phyloP scores from a whole-genome alignment of 1,140 invertebrate species.

The Asobara japonica region DNA sequence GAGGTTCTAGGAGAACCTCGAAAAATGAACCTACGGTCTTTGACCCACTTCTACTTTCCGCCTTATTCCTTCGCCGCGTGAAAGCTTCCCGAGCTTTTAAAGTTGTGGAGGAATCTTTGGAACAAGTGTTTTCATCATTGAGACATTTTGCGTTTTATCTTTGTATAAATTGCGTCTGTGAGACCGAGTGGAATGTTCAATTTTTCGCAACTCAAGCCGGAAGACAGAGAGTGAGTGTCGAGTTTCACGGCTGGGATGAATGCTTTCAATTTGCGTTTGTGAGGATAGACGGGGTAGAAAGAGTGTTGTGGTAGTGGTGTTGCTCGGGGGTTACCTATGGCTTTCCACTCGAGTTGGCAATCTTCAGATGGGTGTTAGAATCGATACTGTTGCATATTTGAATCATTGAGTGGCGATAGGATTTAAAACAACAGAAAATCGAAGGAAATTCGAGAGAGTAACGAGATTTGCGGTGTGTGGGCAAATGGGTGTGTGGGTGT shows the following conservation, averaged over 20 bases:
- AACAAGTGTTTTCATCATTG: slow-evolving; percentile 9
- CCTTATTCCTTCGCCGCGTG: too few relatives aligned
- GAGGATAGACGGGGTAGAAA: neutral
- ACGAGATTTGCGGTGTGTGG: too few relatives aligned
- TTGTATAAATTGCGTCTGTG: neutral
- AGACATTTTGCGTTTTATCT: neutral
- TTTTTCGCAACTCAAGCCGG: neutral
- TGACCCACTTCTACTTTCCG: too few relatives aligned
- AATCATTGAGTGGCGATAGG: too few relatives aligned
- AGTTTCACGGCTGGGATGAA: neutral
- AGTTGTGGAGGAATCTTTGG: neutral
- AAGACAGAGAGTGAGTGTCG: slow-evolving; percentile 13
- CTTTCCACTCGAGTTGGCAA: too few relatives aligned
- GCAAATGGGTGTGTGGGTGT: too few relatives aligned
- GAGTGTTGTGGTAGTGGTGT: neutral
- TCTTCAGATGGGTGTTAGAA: neutral
- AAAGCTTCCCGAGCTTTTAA: neutral
- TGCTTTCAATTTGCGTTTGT: slow-evolving; percentile 1
- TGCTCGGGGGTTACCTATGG: neutral
- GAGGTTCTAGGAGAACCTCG: too few relatives aligned
- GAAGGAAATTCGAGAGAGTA: too few relatives aligned
- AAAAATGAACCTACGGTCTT: too few relatives aligned
- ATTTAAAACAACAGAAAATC: too few relatives aligned
- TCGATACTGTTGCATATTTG: neutral
- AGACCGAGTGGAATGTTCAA: neutral